These are phyloP conservation scores for Procambarus virginalis DNA, from an alignment of 1,140 invertebrate genomes.

Conservation along the genomic window DNA sequence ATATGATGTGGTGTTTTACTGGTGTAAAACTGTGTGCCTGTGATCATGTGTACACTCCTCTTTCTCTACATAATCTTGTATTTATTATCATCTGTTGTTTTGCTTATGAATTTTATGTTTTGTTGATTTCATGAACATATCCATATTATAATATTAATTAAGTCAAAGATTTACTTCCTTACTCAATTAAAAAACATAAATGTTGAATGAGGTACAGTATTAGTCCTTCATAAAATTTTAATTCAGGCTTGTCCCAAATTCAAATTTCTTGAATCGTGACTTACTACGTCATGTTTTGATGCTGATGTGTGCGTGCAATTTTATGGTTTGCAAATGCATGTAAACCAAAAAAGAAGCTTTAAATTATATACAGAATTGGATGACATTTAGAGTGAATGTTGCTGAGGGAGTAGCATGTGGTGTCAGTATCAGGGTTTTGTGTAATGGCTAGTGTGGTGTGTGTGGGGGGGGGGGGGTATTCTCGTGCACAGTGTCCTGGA, in stretches of 20 bases:
- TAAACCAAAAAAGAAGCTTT: not conserved
- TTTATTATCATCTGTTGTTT: slow-evolving; percentile 1
- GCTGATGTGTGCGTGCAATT: not conserved
- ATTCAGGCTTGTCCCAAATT: not conserved
- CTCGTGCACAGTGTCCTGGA: too few species aligned
- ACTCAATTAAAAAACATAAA: not conserved
- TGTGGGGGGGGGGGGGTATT: too few species aligned
- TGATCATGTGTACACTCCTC: not conserved
- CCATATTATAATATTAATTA: not conserved
- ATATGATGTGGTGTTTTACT: not conserved
- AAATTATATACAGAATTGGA: not conserved
- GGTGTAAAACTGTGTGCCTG: not conserved
- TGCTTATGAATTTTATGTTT: not conserved
- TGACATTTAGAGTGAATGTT: not conserved
- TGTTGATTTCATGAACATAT: not conserved
- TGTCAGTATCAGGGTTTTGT: not conserved
- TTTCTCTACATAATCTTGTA: not conserved
- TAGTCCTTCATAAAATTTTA: not conserved
- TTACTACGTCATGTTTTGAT: not conserved
- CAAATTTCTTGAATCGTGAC: not conserved
- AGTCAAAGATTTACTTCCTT: not conserved
- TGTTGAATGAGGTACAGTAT: not conserved
- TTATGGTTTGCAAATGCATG: not conserved
- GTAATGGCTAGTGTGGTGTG: not conserved
- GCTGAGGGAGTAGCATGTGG: not conserved